Evolutionary conservation across 2,888 invertebrate genomes (phyloP), one percentile per base, ranked within the genome.

Genomic region (Syrphus vitripennis): DNA sequence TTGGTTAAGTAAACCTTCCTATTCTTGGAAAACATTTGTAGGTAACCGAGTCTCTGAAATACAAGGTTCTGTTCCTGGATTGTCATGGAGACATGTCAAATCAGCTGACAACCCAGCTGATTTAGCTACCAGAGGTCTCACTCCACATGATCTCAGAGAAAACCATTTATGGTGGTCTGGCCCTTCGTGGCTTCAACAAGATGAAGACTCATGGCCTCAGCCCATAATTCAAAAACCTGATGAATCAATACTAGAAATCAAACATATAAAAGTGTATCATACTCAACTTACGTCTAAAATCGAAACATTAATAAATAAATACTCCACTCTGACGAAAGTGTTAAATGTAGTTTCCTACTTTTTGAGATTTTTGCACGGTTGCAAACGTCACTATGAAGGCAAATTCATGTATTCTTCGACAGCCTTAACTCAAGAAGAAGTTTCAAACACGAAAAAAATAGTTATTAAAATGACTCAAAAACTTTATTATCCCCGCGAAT

Each of bases 91-190:
- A 31, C 31, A 31, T 31, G 31, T 31, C 9, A 34, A 3, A 9
- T 77, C 83, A 4, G 45, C 5, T 4, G 79, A 83, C 1, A 87
- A 87, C 9, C 81, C 83, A 0, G 81, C 81, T 4, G 86, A 88
- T 61, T 6, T 86, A n/a, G n/a, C n/a, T n/a, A n/a, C n/a, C n/a
- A n/a, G n/a, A n/a, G n/a, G n/a, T n/a, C n/a, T n/a, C n/a, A 0
- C 16, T 24, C 42, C 83, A 6, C n/a, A 34, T 9, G 61, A 83
- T n/a, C 61, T 87, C 2, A 10, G 26, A 21, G 24, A 42, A 6
- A 67, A 45, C 19, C 21, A 70, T 0, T 26, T 87, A 4, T 86
- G 80, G 84, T 87, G 78, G 87, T 50, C 76, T 31, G 87, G 78
- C 1, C 84, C 74, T 31, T 0, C 0, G 7, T 86, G 80, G 81